Evolutionary conservation across 1,140 invertebrate species (phyloP), one percentile per base, ranked within the genome.

Genomic region (Drosophila sucinea): DNA sequence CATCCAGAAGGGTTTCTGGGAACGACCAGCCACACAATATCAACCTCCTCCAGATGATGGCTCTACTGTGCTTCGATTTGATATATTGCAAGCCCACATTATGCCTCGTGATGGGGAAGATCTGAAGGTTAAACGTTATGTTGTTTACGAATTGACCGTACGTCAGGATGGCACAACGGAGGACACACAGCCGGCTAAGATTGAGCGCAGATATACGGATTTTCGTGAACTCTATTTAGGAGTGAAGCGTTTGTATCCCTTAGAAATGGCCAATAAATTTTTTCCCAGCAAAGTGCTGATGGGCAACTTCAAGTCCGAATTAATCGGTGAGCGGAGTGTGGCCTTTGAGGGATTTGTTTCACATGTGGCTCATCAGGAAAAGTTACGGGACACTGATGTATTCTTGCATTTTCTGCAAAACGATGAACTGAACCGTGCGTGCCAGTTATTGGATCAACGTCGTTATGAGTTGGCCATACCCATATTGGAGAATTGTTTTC

Each of bases 231-330:
- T 97, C 3, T 96, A 95, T 90, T 93, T 94, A 74, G 91, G 92
- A 3, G 90, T 97, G 2, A 94, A 93, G 73, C 94, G 94, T 66
- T 93, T 94, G 54, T 94, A 94, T 92, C 94, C 95, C 4, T 54
- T 92, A 11, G 81, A 94, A 55, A 92, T 96, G 90, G 90, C 90
- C 60, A 92, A 90, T 44, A 90, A 96, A 4, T 92, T 93, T 61
- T 97, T 97, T 92, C 96, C 96, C 5, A 95, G 94, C 81, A 97
- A 97, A 92, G 94, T 94, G 67, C 81, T 96, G 7, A 92, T 96
- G 56, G 96, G 96, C 1, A 97, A 97, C 91, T 97, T 97, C 91
- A 95, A 94, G 44, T 93, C 94, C 29, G 94, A 94, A 71, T 93
- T 96, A 35, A 96, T 97, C 77, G 94, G 94, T 6, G 92, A 93